Conservation (phyloP, 2,888 invertebrate species). For the Rotaria macrura region DNA sequence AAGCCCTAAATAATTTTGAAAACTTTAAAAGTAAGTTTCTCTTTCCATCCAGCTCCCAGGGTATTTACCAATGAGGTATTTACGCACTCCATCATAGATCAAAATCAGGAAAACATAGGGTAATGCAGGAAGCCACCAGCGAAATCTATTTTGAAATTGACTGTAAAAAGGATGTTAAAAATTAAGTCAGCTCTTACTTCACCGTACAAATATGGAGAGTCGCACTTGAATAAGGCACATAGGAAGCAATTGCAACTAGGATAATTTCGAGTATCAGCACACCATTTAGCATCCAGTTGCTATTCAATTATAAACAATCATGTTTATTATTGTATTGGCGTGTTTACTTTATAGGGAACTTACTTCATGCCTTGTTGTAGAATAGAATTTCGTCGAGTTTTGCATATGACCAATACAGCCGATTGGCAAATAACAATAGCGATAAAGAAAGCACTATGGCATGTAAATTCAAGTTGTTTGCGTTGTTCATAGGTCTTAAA, state of each 20-base stretch:
- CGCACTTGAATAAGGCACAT: slow-evolving; percentile 50
- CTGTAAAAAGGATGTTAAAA: slow-evolving; percentile 35
- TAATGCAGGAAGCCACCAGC: slow-evolving; percentile 96
- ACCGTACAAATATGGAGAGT: slow-evolving; percentile 51
- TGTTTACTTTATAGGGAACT: background rate
- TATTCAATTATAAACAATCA: slow-evolving; percentile 36
- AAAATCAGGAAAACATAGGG: slow-evolving; percentile 60
- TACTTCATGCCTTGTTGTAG: slow-evolving; percentile 38
- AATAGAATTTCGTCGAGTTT: slow-evolving; percentile 38
- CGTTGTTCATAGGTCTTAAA: slow-evolving; percentile 38
- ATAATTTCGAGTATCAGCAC: slow-evolving; percentile 51
- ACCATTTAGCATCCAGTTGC: slow-evolving; percentile 50
- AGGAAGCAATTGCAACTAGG: slow-evolving; percentile 49
- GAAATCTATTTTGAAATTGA: slow-evolving; percentile 60
- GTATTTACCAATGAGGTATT: slow-evolving; percentile 37
- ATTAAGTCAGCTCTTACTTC: slow-evolving; percentile 39
- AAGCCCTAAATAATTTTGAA: no score
- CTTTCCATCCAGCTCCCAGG: slow-evolving; percentile 38
- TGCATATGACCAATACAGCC: slow-evolving; percentile 36
- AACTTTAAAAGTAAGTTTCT: slow-evolving; percentile 38
- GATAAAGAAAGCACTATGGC: slow-evolving; percentile 39
- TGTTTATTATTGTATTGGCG: no score
- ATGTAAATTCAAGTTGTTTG: slow-evolving; percentile 39
- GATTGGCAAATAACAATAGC: slow-evolving; percentile 39
- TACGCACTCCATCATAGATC: slow-evolving; percentile 39